These are phyloP conservation scores for Pocota personata DNA, from an alignment of 2,888 invertebrate genomes.

Conservation along the genomic window DNA sequence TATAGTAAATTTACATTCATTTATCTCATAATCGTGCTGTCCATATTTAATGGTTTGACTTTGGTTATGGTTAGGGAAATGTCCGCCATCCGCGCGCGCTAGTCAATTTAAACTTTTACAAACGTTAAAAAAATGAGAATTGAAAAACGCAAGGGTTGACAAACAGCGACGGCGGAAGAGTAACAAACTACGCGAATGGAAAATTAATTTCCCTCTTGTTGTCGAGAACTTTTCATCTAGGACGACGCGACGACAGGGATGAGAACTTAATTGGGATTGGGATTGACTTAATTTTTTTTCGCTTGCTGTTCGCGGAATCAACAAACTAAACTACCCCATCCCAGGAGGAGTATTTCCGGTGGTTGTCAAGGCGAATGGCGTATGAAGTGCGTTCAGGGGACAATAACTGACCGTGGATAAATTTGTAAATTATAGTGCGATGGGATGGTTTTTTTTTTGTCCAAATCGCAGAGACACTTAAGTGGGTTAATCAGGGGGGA, in stretches of 20 bases:
- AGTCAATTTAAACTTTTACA: conserved; percentile 62
- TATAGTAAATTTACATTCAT: conserved; percentile 56
- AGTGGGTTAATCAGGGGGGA: conserved; percentile 16
- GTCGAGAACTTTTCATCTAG: conserved; percentile 19
- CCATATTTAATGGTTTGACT: conserved; percentile 51
- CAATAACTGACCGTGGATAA: neutral
- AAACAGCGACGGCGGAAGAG: neutral
- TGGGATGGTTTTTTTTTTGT: neutral
- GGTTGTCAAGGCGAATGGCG: neutral
- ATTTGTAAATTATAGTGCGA: conserved; percentile 6
- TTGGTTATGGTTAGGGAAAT: conserved; percentile 18
- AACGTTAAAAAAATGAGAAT: conserved; percentile 1
- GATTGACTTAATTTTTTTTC: conserved; percentile 12
- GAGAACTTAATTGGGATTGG: conserved; percentile 17
- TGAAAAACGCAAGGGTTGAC: conserved; percentile 18
- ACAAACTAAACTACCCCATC: conserved; percentile 3
- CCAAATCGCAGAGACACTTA: conserved; percentile 3
- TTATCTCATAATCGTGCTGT: conserved; percentile 63
- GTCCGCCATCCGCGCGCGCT: neutral
- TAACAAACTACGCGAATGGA: conserved; percentile 61
- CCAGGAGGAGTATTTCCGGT: neutral
- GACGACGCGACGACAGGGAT: neutral
- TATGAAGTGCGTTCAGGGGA: neutral
- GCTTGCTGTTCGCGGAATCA: neutral
- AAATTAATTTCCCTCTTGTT: conserved; percentile 46